Evolutionary conservation across 2,797 vertebrate species (phyloP), one percentile per base, ranked within the genome.

Genomic region (Mormyrus proboscirostris): DNA sequence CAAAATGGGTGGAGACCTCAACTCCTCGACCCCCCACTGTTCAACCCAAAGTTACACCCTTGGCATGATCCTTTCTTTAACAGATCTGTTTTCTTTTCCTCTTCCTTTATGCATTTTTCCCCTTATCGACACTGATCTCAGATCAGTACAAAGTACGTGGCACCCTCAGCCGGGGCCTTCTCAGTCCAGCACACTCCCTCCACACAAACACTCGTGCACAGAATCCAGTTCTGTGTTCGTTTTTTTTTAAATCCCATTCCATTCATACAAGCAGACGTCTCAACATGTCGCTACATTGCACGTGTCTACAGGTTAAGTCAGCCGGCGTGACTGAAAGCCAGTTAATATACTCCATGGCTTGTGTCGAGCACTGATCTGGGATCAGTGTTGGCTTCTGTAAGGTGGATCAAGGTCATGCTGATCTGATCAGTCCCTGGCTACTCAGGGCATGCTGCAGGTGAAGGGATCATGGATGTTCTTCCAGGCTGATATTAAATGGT

Each of bases 341-440:
- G 38, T 38, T 79, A 44, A 79, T 79, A 8, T 79, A 79, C 73
- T 44, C 73, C 38, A 44, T 44, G 16, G 10, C 4, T 8, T n/a
- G 38, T 44, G 16, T 19, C 4, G 38, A 44, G 73, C 4, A n/a
- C 38, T 79, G 73, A 79, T 16, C 73, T 79, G 73, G 33, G 38
- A 79, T 44, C 73, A 79, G 83, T 50, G 47, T 50, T 85, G 83
- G 19, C 22, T 85, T 85, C n/a, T 85, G 83, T 51, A 25, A 85
- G 83, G 83, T 51, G 49, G 83, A 51, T 12, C n/a, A 49, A 85
- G 47, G n/a, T 25, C 44, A 29, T 14, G 22, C 12, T 25, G 83
- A 29, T 85, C 49, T 25, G 19, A 85, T 85, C 49, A 85, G 49
- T 85, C n/a, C 83, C 49, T 85, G 41, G 22, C 19, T 47, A 84